Evolutionary conservation across 35 echinoderm and acorn worm species (phyloP).

Genomic region (Patiria miniata): DNA sequence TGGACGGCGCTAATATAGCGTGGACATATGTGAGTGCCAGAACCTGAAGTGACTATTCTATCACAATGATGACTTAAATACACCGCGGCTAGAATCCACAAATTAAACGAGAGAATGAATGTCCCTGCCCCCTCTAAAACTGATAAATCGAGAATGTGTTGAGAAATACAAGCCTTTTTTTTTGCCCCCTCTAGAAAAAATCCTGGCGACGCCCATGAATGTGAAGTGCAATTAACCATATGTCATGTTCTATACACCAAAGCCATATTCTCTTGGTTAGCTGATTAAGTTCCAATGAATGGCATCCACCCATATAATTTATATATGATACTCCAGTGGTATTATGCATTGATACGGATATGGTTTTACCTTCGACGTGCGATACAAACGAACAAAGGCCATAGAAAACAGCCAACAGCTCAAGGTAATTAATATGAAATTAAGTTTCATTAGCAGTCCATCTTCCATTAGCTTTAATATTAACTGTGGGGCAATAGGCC

Average conservation of each 20-base stretch:
- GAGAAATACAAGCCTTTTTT: too few species aligned
- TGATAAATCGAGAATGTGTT: too few species aligned
- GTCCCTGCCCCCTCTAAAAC: too few species aligned
- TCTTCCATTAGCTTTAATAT: neutral
- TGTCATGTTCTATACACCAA: slow-evolving; percentile 15
- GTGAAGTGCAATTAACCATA: slow-evolving; percentile 1
- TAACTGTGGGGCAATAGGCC: neutral
- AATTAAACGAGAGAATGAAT: too few species aligned
- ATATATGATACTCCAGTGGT: slow-evolving; percentile 19
- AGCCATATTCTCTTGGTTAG: slow-evolving; percentile 9
- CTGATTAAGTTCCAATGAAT: neutral
- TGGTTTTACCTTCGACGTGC: neutral
- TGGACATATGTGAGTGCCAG: too few species aligned
- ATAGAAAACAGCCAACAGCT: slow-evolving; percentile 24
- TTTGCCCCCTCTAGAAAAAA: too few species aligned
- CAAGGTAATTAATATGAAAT: slow-evolving; percentile 25
- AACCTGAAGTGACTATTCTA: too few species aligned
- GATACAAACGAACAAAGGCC: slow-evolving; percentile 12
- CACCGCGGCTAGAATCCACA: too few species aligned
- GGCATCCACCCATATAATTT: slow-evolving; percentile 24
- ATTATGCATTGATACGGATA: slow-evolving; percentile 13
- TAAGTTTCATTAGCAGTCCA: neutral
- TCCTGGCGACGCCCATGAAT: too few species aligned
- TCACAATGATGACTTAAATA: too few species aligned
- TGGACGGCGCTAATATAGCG: too few species aligned